phyloP scores from a whole-genome alignment of 2,888 invertebrate species.

The Pristionchus arcanus region DNA sequence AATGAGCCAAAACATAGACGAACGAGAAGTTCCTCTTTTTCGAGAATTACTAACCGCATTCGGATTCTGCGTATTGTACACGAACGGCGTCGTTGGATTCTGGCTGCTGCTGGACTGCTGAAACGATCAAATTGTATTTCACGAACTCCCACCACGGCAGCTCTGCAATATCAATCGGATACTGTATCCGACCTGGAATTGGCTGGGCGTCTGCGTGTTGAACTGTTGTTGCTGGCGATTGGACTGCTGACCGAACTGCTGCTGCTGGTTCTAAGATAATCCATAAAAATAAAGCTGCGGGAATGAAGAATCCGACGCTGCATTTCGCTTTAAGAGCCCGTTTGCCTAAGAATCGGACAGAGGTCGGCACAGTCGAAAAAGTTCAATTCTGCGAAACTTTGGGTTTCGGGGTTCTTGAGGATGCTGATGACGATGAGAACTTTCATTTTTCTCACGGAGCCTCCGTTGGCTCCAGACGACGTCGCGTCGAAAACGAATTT shows the following conservation, averaged over 20 bases:
- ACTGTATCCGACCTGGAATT: not conserved
- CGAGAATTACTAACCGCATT: not conserved
- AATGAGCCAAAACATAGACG: no score
- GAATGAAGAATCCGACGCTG: not conserved
- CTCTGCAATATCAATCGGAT: not conserved
- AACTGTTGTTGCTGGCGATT: not conserved
- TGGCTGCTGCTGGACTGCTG: conserved; percentile 19
- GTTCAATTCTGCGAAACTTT: no score
- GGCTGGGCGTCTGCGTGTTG: conserved; percentile 14
- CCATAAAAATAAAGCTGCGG: no score
- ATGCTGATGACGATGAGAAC: no score
- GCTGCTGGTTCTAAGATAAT: not conserved
- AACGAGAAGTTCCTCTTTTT: not conserved
- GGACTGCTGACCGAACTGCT: not conserved
- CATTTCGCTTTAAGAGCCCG: no score
- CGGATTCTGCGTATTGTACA: conserved; percentile 41
- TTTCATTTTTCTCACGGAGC: no score
- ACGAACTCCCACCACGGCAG: not conserved
- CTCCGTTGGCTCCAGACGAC: no score
- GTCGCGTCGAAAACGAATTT: no score
- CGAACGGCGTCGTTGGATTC: conserved; percentile 24
- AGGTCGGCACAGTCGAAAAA: no score
- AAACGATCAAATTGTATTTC: not conserved
- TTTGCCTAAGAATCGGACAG: no score
- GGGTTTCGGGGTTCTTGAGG: no score